phyloP scores from a whole-genome alignment of 2,797 vertebrate genomes.

The Syngnathus acus region DNA sequence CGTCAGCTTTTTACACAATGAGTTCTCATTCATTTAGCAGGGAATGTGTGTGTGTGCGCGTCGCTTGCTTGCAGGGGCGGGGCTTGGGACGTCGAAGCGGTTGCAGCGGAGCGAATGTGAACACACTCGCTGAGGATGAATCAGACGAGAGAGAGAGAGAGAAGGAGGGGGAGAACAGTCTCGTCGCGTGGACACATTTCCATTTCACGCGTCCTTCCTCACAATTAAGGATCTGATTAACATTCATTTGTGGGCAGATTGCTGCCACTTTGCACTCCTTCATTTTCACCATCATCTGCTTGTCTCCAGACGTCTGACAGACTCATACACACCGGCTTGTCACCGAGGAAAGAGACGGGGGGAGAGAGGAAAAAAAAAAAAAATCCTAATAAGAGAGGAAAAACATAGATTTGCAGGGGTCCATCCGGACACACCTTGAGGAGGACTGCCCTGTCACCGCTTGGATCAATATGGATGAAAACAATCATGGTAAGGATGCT shows the following conservation, averaged over 20 bases:
- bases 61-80: slow-evolving; percentile 29
- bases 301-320: slow-evolving; percentile 19
- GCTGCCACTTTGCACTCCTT: background rate
- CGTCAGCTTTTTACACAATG: background rate
- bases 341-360: slow-evolving; percentile 9
- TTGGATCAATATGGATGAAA: slow-evolving; percentile 64
- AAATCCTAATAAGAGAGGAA: slow-evolving; percentile 8
- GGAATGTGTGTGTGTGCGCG: background rate
- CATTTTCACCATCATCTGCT: background rate
- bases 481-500: slow-evolving; percentile 67
- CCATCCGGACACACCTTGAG: slow-evolving; percentile 24
- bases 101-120: slow-evolving; percentile 34
- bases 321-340: slow-evolving; percentile 17
- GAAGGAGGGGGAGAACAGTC: slow-evolving; percentile 18
- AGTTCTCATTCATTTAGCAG: background rate
- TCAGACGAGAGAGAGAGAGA: slow-evolving; percentile 22
- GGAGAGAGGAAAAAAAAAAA: background rate
- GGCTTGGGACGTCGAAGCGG: slow-evolving; percentile 32
- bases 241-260: background rate
- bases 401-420: background rate
- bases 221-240: slow-evolving; percentile 5
- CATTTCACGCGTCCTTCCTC: slow-evolving; percentile 5
- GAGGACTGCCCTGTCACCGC: slow-evolving; percentile 26
- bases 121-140: slow-evolving; percentile 48
- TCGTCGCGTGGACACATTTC: slow-evolving; percentile 14